Evolutionary conservation across 2,113 vertebrate genomes (phyloP).

Genomic region (Cyanistes caeruleus): DNA sequence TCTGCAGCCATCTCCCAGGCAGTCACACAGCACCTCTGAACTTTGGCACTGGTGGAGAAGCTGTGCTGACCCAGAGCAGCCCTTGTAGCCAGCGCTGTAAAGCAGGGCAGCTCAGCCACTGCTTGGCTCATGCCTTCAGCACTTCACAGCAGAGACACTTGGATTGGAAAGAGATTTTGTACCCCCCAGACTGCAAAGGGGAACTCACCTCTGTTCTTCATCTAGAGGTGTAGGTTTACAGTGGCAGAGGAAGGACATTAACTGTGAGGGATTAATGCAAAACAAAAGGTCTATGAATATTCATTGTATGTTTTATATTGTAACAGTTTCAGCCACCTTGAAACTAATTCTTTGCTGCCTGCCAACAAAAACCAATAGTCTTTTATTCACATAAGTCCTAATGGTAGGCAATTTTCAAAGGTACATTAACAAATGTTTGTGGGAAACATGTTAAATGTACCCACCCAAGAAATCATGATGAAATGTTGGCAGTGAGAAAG

Average conservation of each 20-base stretch:
- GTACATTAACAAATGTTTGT: background rate
- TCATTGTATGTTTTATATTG: background rate
- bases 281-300: conserved; percentile 24
- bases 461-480: background rate
- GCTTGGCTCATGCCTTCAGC: background rate
- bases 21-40: background rate
- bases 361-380: background rate
- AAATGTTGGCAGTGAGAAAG: background rate
- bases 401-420: conserved; percentile 34
- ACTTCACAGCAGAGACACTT: background rate
- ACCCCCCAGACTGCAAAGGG: background rate
- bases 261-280: background rate
- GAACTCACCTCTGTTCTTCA: background rate
- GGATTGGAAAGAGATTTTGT: background rate
- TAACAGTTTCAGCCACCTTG: background rate
- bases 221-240: background rate
- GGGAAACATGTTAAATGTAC: background rate
- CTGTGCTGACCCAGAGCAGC: fast-evolving
- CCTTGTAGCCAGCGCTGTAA: fast-evolving
- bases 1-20: background rate
- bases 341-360: background rate
- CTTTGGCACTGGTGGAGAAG: background rate
- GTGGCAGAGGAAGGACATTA: background rate
- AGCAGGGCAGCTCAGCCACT: background rate
- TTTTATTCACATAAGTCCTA: conserved; percentile 17